Evolutionary conservation across 2,113 vertebrate genomes (phyloP).

Genomic region (Onychostoma macrolepis): DNA sequence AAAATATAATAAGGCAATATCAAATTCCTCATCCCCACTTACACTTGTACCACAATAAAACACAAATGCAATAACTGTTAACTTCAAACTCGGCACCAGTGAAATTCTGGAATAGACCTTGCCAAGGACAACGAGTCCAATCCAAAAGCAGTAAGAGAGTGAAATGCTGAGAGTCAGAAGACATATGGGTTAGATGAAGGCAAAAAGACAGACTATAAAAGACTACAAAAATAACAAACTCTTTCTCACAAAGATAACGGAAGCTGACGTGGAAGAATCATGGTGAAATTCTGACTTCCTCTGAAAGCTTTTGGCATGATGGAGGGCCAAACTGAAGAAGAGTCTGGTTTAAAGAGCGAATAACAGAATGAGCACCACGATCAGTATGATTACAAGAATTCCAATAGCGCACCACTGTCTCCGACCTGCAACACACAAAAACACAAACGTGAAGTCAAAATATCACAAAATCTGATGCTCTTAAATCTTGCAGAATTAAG

Average conservation of each 20-base stretch:
- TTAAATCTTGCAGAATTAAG: background rate
- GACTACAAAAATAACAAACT: no score
- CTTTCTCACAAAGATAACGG: slow-evolving; percentile 13
- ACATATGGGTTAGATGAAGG: background rate
- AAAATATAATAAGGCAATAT: slow-evolving; percentile 71
- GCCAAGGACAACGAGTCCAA: background rate
- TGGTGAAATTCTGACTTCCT: slow-evolving; percentile 19
- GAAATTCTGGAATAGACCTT: background rate
- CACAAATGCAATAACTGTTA: slow-evolving; percentile 32
- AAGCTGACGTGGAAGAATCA: background rate
- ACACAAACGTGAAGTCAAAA: background rate
- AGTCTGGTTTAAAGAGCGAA: slow-evolving; percentile 72
- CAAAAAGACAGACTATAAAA: background rate
- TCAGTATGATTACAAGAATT: slow-evolving; percentile 72
- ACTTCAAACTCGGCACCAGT: slow-evolving; percentile 6
- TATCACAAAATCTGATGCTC: background rate
- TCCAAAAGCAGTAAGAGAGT: background rate
- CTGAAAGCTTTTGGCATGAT: slow-evolving; percentile 11
- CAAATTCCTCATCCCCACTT: slow-evolving; percentile 31
- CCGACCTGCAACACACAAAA: slow-evolving; percentile 66
- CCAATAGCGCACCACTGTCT: slow-evolving; percentile 82
- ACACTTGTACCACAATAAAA: slow-evolving; percentile 43
- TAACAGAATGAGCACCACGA: slow-evolving; percentile 78
- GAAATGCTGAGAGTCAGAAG: background rate
- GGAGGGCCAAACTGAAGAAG: slow-evolving; percentile 14